Percentiles rank a stretch among this genome's conserved stretches.
Conservation (phyloP, 2,797 vertebrate genomes). For the Acipenser transmontanus region DNA sequence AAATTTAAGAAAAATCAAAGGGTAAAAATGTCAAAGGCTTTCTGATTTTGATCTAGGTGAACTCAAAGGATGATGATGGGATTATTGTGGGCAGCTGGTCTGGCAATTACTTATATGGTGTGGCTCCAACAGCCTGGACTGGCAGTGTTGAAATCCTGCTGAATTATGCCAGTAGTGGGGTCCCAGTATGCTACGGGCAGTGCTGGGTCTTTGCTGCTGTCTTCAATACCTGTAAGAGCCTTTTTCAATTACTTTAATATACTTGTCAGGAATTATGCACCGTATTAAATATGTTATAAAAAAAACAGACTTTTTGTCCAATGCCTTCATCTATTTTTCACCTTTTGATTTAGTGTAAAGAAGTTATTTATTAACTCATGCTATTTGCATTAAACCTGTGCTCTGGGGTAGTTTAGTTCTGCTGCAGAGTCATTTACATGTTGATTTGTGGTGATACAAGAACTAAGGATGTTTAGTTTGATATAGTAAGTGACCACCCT, state of each 20-base stretch:
- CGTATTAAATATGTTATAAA: not conserved
- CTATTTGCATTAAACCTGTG: no score
- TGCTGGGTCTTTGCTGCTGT: constrained; percentile 96
- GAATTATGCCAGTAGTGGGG: constrained; percentile 58
- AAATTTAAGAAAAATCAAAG: no score
- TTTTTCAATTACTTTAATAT: constrained; percentile 3
- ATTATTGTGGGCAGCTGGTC: constrained; percentile 86
- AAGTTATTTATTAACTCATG: no score
- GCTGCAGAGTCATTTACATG: no score
- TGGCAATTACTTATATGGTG: constrained; percentile 75
- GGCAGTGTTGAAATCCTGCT: constrained; percentile 89
- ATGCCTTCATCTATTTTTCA: no score
- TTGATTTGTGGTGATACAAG: no score
- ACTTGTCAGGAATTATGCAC: not conserved
- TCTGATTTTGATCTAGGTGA: constrained; percentile 58
- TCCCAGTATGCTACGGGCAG: constrained; percentile 79
- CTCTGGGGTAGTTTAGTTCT: no score
- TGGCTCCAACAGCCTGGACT: constrained; percentile 89
- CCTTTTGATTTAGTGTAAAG: no score
- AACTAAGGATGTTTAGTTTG: no score
- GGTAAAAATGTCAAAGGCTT: no score
- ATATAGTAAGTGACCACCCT: no score
- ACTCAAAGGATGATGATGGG: constrained; percentile 80
- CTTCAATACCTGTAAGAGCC: constrained; percentile 87
- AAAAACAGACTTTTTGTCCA: not conserved